These are phyloP conservation scores for Cheilosia scutellata DNA, from an alignment of 2,888 invertebrate species.

Conservation along the genomic window DNA sequence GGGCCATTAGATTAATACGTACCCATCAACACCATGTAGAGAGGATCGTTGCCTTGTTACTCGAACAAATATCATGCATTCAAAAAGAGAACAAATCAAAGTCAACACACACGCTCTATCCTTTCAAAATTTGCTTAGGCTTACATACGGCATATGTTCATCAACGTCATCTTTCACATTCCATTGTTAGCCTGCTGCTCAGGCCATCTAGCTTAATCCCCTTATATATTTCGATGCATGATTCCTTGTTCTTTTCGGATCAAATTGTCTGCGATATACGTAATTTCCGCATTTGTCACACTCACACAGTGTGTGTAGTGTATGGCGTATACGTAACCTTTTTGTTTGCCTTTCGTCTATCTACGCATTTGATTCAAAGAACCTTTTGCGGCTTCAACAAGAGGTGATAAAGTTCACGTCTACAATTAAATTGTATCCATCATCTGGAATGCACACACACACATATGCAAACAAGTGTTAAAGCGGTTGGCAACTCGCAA, in stretches of 20 bases:
- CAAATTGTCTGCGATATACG: not conserved
- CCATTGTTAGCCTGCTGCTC: constrained; percentile 20
- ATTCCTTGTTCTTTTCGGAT: not conserved
- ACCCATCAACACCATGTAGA: constrained; percentile 11
- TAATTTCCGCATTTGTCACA: not conserved
- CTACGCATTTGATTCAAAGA: constrained; percentile 10
- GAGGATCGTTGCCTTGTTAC: not conserved
- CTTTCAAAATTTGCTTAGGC: constrained; percentile 2
- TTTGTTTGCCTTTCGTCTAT: constrained; percentile 7
- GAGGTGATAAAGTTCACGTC: constrained; percentile 39
- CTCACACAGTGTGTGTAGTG: not conserved
- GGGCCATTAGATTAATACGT: constrained; percentile 2
- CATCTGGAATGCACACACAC: not conserved
- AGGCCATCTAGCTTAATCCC: constrained; percentile 13
- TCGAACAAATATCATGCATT: constrained; percentile 3
- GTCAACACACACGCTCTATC: not conserved
- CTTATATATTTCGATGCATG: not conserved
- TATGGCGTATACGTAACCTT: constrained; percentile 59
- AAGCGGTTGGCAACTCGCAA: constrained; percentile 13
- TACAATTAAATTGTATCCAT: constrained; percentile 43
- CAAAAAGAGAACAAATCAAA: constrained; percentile 8
- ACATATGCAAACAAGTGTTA: constrained; percentile 6
- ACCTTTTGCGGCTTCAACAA: not conserved
- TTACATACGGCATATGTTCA: constrained; percentile 5
- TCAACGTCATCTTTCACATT: constrained; percentile 2